These are phyloP conservation scores for Zaprionus bogoriensis DNA, from an alignment of 2,888 invertebrate species.

Conservation along the genomic window DNA sequence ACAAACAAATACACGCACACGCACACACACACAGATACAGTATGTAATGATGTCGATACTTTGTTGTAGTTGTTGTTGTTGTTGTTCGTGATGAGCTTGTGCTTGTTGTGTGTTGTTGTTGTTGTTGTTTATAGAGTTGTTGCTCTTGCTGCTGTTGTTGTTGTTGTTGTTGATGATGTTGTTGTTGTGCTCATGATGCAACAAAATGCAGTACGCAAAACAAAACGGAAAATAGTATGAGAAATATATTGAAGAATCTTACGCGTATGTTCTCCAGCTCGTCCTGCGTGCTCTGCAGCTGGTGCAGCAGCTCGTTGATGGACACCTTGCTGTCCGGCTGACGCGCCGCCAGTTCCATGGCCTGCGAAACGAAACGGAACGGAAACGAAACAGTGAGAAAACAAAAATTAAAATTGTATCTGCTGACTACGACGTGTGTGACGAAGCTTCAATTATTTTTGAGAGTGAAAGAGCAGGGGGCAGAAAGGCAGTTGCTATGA, in stretches of 20 bases:
- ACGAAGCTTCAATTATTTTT: too few species aligned
- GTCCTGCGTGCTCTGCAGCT: slow-evolving; percentile 92
- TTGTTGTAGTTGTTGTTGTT: slow-evolving; percentile 24
- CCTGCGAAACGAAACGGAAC: slow-evolving; percentile 57
- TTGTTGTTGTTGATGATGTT: slow-evolving; percentile 9
- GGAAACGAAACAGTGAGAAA: neutral
- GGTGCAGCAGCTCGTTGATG: slow-evolving; percentile 91
- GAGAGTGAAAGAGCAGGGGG: too few species aligned
- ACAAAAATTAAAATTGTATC: neutral
- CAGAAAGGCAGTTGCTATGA: too few species aligned
- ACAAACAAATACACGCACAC: slow-evolving; percentile 6
- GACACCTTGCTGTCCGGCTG: slow-evolving; percentile 88
- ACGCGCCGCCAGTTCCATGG: slow-evolving; percentile 84
- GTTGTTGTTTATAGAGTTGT: slow-evolving; percentile 15
- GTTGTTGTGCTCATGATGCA: slow-evolving; percentile 67
- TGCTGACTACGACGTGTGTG: too few species aligned
- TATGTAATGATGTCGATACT: slow-evolving; percentile 5
- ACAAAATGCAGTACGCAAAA: slow-evolving; percentile 82
- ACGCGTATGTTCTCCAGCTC: slow-evolving; percentile 95
- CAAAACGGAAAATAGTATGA: slow-evolving; percentile 81
- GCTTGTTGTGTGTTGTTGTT: slow-evolving; percentile 9
- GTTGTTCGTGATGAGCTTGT: slow-evolving; percentile 5
- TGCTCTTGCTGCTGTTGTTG: slow-evolving; percentile 22
- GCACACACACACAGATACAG: slow-evolving; percentile 1
- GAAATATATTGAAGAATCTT: slow-evolving; percentile 83